Evolutionary conservation across 2,113 vertebrate genomes (phyloP), one percentile per base, ranked within the genome.

Genomic region (Ellobius talpinus): DNA sequence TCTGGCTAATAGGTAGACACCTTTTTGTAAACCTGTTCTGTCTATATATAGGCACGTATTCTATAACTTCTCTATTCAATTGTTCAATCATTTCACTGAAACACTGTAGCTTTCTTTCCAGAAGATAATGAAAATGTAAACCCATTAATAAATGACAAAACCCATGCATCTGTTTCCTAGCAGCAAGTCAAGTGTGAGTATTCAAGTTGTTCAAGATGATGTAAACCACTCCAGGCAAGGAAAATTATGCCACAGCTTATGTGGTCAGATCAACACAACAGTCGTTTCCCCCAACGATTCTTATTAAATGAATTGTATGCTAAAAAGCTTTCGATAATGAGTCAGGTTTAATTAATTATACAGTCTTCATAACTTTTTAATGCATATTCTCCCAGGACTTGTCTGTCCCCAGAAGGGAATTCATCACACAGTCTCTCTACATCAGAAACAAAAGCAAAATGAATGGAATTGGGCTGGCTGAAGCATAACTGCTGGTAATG

Each of bases 341-440:
- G 85, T 74, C 94, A 33, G 33, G 52, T 95, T 97, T 96, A 95
- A 97, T 97, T 95, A 97, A 98, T 97, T 96, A 97, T 97, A 91
- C 76, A 81, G 70, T 97, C 92, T 96, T 97, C 91, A 97, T 96
- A 95, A 97, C 93, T 96, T 98, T 97, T 97, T 97, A 95, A 97
- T 93, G 87, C 92, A 96, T 66, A 87, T 87, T 93, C 65, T 97
- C 97, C 84, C 47, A 93, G 93, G 79, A 96, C 84, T 86, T n/a
- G 61, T 63, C 72, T 95, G 33, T 91, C n/a, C 74, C 92, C 90
- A 82, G 91, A 97, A 97, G 94, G 72, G 52, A 96, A 96, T 98
- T 96, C 92, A 94, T 97, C 94, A 97, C 88, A 95, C 13, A 26
- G 89, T 5, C 31, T 92, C 39, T 96, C 77, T 52, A 87, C 68